A percentile compares a stretch with the other conserved stretches of the same genome.
Conservation (phyloP, 2,888 invertebrate genomes). For the Griposia aprilina region DNA sequence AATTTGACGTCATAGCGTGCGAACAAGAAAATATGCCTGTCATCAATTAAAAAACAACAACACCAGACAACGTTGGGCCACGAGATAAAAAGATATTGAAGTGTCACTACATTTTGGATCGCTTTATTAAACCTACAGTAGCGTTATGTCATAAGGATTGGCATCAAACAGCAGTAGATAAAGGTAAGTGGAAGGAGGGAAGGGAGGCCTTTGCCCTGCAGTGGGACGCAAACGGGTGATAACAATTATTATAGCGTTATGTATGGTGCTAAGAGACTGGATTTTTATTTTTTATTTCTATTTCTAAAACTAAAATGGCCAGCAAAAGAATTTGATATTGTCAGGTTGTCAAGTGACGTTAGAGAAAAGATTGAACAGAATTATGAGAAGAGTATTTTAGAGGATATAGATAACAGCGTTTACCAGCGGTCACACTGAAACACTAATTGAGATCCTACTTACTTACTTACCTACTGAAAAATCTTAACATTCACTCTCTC, state of each 20-base stretch:
- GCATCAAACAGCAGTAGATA: background rate
- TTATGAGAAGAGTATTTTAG: background rate
- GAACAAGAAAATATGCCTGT: constrained; percentile 69
- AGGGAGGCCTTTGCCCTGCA: background rate
- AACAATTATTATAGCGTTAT: background rate
- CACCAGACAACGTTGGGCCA: constrained; percentile 47
- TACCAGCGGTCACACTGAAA: background rate
- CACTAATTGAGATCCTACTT: too few species aligned
- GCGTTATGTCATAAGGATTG: background rate
- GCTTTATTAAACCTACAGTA: background rate
- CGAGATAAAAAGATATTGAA: constrained; percentile 9
- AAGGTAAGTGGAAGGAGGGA: background rate
- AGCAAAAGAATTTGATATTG: background rate
- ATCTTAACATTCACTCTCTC: background rate
- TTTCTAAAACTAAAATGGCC: background rate
- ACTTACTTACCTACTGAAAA: background rate
- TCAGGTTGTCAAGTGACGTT: background rate
- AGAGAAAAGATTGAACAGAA: background rate
- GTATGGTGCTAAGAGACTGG: too few species aligned
- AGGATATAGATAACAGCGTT: background rate
- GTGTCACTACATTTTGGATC: background rate
- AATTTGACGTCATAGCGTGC: constrained; percentile 76
- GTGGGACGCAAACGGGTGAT: background rate
- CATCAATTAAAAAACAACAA: constrained; percentile 66
- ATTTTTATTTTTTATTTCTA: background rate